These are phyloP conservation scores for Pachyramphus minor DNA, from an alignment of 2,113 vertebrate genomes.

Conservation along the genomic window DNA sequence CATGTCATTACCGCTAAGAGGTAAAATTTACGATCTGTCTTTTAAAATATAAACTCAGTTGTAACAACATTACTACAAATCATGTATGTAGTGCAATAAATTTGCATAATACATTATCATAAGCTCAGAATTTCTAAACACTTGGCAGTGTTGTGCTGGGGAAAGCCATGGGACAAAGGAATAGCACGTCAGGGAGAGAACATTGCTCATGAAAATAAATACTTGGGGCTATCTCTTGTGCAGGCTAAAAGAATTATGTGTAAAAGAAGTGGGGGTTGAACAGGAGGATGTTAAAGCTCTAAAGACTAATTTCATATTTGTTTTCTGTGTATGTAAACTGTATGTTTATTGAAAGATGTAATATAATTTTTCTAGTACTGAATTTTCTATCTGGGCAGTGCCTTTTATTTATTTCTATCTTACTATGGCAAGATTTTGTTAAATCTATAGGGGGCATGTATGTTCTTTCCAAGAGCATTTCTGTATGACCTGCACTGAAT, in stretches of 20 bases:
- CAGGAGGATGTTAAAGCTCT: not conserved
- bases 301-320: not conserved
- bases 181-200: not conserved
- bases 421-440: not conserved
- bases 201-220: not conserved
- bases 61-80: not conserved
- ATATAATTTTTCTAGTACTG: not conserved
- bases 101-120: not conserved
- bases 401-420: not conserved
- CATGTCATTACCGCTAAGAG: not conserved
- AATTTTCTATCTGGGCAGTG: not conserved
- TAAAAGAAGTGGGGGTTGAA: not conserved
- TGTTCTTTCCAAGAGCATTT: not conserved
- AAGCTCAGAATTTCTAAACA: not conserved
- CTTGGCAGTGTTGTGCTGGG: not conserved
- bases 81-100: not conserved
- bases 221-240: not conserved
- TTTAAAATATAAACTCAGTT: not conserved
- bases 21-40: not conserved
- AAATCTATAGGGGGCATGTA: conserved; percentile 30
- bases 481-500: not conserved
- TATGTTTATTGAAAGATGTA: not conserved
- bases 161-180: not conserved
- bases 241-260: not conserved
- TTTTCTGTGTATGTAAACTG: not conserved